These are phyloP conservation scores for Coracopsis vasa DNA, from an alignment of 2,113 vertebrate species.

Conservation along the genomic window DNA sequence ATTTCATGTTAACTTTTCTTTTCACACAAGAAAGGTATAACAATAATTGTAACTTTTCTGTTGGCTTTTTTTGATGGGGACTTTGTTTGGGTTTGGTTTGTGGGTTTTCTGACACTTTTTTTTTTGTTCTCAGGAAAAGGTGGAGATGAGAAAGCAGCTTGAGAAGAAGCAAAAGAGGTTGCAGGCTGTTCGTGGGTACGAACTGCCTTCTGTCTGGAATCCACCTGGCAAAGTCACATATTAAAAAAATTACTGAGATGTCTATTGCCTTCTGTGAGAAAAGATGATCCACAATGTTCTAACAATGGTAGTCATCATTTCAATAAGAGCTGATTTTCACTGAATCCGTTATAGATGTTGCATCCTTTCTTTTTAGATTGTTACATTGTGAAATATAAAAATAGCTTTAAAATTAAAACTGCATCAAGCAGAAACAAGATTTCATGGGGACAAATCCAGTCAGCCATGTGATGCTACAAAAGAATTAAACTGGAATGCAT, in stretches of 20 bases:
- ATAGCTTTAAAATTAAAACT: neutral
- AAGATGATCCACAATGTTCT: neutral
- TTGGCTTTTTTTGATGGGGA: neutral
- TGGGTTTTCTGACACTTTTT: neutral
- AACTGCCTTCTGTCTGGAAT: conserved; percentile 83
- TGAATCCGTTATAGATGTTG: neutral
- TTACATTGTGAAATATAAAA: neutral
- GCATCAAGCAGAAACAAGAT: neutral
- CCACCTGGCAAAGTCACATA: conserved; percentile 87
- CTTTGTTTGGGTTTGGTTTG: neutral
- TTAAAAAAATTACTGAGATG: conserved; percentile 72
- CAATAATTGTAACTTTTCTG: neutral
- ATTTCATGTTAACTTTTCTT: neutral
- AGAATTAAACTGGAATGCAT: neutral
- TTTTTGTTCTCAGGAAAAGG: conserved; percentile 78
- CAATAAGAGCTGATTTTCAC: conserved; percentile 11
- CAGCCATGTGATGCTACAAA: neutral
- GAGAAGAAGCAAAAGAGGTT: conserved; percentile 77
- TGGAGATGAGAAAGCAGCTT: conserved; percentile 79
- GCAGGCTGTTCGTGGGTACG: conserved; percentile 66
- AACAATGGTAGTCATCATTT: neutral
- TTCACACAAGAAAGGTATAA: neutral
- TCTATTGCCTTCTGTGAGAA: neutral
- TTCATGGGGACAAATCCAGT: neutral
- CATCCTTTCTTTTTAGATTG: conserved; percentile 7